These are phyloP conservation scores for Phylloscopus trochiloides DNA, from an alignment of 2,113 vertebrate species.

Conservation along the genomic window DNA sequence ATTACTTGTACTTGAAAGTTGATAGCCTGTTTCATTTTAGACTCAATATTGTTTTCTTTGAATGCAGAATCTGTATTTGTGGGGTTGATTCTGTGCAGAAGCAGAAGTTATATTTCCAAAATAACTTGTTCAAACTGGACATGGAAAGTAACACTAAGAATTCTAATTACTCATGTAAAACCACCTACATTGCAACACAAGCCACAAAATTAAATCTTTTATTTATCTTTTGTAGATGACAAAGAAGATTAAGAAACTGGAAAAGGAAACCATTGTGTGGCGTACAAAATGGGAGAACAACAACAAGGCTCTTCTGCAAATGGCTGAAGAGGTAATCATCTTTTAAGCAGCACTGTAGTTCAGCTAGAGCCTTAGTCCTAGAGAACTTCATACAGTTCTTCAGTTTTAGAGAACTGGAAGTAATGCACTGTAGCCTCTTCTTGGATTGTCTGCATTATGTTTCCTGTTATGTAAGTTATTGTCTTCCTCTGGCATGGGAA, in stretches of 20 bases:
- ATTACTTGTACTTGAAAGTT: background rate
- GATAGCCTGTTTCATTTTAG: background rate
- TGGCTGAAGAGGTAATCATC: slow-evolving; percentile 90
- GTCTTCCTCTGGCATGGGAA: background rate
- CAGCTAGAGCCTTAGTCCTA: background rate
- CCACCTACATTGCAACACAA: background rate
- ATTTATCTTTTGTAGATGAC: slow-evolving; percentile 85
- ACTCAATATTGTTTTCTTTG: background rate
- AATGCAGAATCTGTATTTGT: background rate
- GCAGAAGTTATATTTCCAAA: background rate
- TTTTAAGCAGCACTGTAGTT: background rate
- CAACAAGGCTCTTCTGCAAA: slow-evolving; percentile 96
- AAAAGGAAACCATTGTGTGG: slow-evolving; percentile 96
- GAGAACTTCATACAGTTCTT: background rate
- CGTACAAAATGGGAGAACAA: slow-evolving; percentile 98
- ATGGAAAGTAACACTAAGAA: background rate
- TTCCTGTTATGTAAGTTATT: background rate
- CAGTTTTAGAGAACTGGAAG: background rate
- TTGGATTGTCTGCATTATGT: background rate
- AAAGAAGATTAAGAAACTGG: slow-evolving; percentile 99
- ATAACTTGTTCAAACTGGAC: background rate
- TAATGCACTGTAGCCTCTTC: background rate
- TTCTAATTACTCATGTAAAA: background rate
- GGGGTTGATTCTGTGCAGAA: background rate
- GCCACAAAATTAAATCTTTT: background rate